Base-by-base conservation (phyloP, 2,113 vertebrate species). In the Scytalopus superciliaris region DNA sequence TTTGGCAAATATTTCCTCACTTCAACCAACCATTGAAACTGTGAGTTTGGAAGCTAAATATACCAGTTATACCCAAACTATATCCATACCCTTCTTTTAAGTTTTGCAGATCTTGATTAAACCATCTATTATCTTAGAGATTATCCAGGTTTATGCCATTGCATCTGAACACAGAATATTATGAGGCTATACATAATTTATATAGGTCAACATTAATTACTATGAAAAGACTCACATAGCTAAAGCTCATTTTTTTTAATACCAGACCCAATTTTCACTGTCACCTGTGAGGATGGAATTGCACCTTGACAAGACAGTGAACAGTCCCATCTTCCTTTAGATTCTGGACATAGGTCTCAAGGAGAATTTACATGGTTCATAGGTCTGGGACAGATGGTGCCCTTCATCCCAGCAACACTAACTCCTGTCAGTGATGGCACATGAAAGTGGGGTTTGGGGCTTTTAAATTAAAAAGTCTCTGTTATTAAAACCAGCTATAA, bases 401-500 rank as follows among this genome's bases (percentile, higher is more conserved):
- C 47, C 70, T 84, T 90, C 60, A 89, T n/a, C 44, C 35, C 73
- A 84, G 72, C 14, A 85, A 63, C 40, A 66, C 39, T 49, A 74
- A 89, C 75, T 86, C 37, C 67, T 50, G 22, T 31, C n/a, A 28
- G 25, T 91, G 87, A 37, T 76, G 37, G 79, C 70, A 96, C 78
- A 68, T 63, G 50, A 96, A 96, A 78, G 56, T 47, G 31, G 12
- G 10, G 6, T 63, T 82, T 84, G 23, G 14, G 2, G 25, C 91
- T 94, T 85, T 90, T 63, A 49, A 91, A 89, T 70, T 92, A 79
- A 90, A 91, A 90, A 74, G 21, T 12, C 52, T 87, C 14, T 78
- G 60, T 60, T 94, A 96, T 91, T 94, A 86, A 95, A 78, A 91
- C 76, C 59, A 77, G 39, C 75, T 68, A 47, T 82, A 96, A 89